Base-by-base conservation (phyloP, 2,113 vertebrate species). In the Rhodinocichla rosea region DNA sequence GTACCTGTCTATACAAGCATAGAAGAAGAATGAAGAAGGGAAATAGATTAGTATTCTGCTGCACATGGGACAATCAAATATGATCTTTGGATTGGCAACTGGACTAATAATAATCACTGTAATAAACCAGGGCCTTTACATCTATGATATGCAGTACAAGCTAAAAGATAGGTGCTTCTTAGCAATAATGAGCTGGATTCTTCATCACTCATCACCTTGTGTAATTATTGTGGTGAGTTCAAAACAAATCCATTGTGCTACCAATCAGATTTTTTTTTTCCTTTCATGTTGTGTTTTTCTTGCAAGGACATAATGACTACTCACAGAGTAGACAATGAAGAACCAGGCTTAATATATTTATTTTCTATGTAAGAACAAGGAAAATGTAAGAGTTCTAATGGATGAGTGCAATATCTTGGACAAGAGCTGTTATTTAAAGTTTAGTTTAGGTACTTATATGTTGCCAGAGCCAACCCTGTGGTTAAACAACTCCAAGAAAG, bases 21-120 rank as follows among this genome's bases (percentile, higher is more conserved):
- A 53, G 62, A 93, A 30, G 73, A 65, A 82, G 86, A 97, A 95
- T 28, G n/a, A 90, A 89, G 91, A 90, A 95, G 80, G 83, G 28
- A 95, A 96, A 74, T 35, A 85, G 73, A 95, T 96, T 88, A 92
- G 60, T 59, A 84, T 83, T 95, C 67, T 82, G 27, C 64, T 77
- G 45, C 52, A 70, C 7, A 22, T 59, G 19, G 92, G 60, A 85
- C 55, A 93, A 76, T 92, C 83, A 75, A 73, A 81, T 89, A 30
- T 30, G 39, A 92, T 90, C 80, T 88, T 78, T 92, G 70, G 56
- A 78, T 59, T 91, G 92, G 87, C 93, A 80, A 76, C 42, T 82
- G 65, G 57, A 78, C 95, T 87, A 70, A 92, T 91, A 97, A 95
- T 59, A 95, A 92, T 70, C 52, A 55, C 37, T 44, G 40, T 40